These are phyloP conservation scores for Apis cerana DNA, from an alignment of 1,140 invertebrate species.

Conservation along the genomic window DNA sequence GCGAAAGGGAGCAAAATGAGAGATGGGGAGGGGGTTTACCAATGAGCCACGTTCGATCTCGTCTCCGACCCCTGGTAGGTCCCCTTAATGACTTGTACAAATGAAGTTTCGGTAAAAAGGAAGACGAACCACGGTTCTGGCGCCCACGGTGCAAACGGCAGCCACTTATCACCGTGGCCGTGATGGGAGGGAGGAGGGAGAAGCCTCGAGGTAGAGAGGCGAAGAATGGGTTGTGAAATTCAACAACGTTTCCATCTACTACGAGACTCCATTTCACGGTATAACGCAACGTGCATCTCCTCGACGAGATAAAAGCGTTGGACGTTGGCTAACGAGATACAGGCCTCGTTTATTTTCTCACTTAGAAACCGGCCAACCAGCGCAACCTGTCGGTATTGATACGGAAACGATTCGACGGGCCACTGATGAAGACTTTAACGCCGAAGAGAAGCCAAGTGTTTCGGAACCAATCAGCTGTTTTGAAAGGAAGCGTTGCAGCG, in stretches of 20 bases:
- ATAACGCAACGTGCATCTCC: conserved; percentile 72
- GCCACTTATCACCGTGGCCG: conserved; percentile 71
- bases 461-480: conserved; percentile 19
- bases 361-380: conserved; percentile 46
- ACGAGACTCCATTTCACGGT: conserved; percentile 77
- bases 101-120: conserved; percentile 71
- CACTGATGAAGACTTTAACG: conserved; percentile 46
- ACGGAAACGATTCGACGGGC: conserved; percentile 50
- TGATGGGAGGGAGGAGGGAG: conserved; percentile 50
- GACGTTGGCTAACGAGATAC: conserved; percentile 59
- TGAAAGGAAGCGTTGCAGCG: background rate
- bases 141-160: conserved; percentile 62
- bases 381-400: conserved; percentile 57
- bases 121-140: conserved; percentile 46
- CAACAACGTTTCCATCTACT: conserved; percentile 71
- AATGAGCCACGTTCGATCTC: conserved; percentile 40
- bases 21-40: background rate
- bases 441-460: background rate
- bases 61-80: conserved; percentile 39
- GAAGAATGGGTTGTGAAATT: conserved; percentile 59
- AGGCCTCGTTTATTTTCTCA: conserved; percentile 63
- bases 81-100: conserved; percentile 72
- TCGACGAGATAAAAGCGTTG: conserved; percentile 60
- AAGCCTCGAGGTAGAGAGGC: conserved; percentile 35
- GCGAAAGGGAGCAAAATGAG: conserved; percentile 36